Evolutionary conservation across 2,888 invertebrate species (phyloP).

Genomic region (Cataglyphis altisquamis): DNA sequence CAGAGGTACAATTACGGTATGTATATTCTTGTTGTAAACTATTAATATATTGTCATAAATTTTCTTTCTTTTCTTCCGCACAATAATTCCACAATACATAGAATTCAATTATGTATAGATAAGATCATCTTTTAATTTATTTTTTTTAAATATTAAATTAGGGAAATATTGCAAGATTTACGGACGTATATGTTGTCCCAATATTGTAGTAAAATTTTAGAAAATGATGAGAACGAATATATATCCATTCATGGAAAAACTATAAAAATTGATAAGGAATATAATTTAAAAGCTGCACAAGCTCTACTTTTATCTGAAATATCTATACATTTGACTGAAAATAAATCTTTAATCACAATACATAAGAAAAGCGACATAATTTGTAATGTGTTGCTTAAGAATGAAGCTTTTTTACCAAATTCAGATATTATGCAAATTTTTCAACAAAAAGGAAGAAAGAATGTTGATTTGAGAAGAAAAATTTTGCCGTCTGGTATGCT

Average conservation of each 20-base stretch:
- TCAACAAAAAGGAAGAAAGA: constrained; percentile 51
- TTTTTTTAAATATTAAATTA: constrained; percentile 49
- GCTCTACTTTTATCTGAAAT: constrained; percentile 78
- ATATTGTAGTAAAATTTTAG: neutral
- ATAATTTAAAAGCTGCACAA: constrained; percentile 72
- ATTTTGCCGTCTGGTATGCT: constrained; percentile 80
- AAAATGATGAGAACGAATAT: constrained; percentile 18
- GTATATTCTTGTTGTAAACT: constrained; percentile 37
- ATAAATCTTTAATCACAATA: constrained; percentile 62
- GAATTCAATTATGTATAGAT: neutral
- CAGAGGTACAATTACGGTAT: constrained; percentile 80
- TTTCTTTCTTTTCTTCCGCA: neutral
- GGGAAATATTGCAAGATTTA: constrained; percentile 75
- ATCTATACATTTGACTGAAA: constrained; percentile 75
- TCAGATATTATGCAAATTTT: constrained; percentile 79
- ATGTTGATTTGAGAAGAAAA: constrained; percentile 50
- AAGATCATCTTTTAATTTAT: constrained; percentile 9
- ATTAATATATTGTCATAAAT: neutral
- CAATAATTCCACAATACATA: neutral
- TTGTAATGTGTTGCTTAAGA: constrained; percentile 77
- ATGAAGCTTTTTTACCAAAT: constrained; percentile 82
- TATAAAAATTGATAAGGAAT: constrained; percentile 65
- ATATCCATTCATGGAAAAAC: constrained; percentile 37
- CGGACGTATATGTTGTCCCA: constrained; percentile 56
- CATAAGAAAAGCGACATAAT: constrained; percentile 75